Conservation (phyloP, 2,888 invertebrate species). For the Machimus atricapillus region DNA sequence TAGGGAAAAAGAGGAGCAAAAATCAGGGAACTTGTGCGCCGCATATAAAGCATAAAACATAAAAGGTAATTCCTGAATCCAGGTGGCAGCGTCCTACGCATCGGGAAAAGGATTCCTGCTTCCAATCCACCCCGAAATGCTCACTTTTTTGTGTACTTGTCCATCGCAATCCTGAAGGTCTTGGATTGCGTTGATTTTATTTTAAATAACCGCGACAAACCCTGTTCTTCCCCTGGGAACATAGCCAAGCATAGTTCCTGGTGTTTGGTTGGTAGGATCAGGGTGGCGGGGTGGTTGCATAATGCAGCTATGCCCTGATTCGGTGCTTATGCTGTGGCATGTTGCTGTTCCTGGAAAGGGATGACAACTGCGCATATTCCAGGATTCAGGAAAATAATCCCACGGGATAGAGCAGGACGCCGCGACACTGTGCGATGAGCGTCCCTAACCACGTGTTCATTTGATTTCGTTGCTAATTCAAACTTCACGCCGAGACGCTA, state of each 20-base stretch:
- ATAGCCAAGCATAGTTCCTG: background rate
- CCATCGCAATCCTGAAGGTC: background rate
- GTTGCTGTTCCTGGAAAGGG: background rate
- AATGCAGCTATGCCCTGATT: background rate
- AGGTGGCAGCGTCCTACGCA: background rate
- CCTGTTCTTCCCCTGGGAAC: background rate
- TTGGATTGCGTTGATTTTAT: background rate
- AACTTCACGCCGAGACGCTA: slow-evolving; percentile 1
- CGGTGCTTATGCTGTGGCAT: background rate
- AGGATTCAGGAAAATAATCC: background rate
- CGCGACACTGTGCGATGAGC: background rate
- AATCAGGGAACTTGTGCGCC: background rate
- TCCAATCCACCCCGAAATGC: background rate
- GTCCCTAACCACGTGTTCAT: background rate
- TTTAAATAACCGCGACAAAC: background rate
- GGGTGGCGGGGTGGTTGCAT: background rate
- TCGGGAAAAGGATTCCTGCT: background rate
- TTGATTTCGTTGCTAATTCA: background rate
- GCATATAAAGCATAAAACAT: background rate
- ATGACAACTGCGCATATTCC: background rate
- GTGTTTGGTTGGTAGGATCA: background rate
- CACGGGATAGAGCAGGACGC: background rate
- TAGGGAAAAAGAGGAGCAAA: background rate
- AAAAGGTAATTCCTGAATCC: background rate
- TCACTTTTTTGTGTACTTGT: background rate